Percentiles rank a stretch among this genome's conserved stretches.
Conservation (phyloP, 2,113 vertebrate species). For the Hemicordylus capensis region DNA sequence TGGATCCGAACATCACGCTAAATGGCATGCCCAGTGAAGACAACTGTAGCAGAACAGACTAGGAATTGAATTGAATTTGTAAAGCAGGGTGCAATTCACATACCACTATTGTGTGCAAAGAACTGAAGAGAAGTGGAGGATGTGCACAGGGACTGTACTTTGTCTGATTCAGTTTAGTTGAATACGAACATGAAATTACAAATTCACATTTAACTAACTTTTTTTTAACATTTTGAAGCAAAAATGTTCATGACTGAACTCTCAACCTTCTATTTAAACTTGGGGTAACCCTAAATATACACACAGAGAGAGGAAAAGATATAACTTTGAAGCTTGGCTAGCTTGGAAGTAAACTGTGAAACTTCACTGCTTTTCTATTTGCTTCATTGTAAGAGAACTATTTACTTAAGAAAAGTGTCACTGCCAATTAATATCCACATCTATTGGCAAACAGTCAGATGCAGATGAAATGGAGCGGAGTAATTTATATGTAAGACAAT, state of each 20-base stretch:
- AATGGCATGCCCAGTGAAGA: no score
- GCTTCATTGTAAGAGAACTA: neutral
- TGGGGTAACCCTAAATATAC: no score
- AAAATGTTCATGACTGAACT: neutral
- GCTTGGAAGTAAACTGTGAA: neutral
- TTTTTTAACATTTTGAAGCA: neutral
- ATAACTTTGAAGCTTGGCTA: neutral
- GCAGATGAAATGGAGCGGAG: neutral
- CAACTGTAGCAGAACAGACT: no score
- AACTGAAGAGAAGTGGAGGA: no score
- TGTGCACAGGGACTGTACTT: no score
- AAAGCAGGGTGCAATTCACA: no score
- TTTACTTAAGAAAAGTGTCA: neutral
- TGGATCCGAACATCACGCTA: neutral
- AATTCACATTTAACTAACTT: neutral
- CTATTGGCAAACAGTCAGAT: constrained; percentile 19
- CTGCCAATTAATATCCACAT: neutral
- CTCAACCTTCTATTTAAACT: neutral
- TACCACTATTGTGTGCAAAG: no score
- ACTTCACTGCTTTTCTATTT: neutral
- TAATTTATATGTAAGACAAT: constrained; percentile 34
- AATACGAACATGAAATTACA: neutral
- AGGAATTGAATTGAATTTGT: no score
- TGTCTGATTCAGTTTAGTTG: neutral
- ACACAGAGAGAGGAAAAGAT: no score